Percentiles rank a stretch among this genome's conserved stretches.
Conservation (phyloP, 2,113 vertebrate species). For the Anoplopoma fimbria region DNA sequence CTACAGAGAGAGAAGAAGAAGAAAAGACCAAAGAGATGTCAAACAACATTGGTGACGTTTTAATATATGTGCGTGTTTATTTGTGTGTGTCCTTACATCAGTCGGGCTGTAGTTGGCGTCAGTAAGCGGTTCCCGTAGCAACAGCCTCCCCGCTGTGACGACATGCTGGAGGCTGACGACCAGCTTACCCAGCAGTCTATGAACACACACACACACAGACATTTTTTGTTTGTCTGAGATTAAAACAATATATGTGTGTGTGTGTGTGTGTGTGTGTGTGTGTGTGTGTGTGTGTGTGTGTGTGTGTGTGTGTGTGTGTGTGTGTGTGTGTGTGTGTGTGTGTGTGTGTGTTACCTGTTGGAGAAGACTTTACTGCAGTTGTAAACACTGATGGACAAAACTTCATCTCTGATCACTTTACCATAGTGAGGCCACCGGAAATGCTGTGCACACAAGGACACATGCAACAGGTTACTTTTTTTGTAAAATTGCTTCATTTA, state of each 20-base stretch:
- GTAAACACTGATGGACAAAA: slow-evolving; percentile 88
- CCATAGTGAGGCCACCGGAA: slow-evolving; percentile 93
- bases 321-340: slow-evolving; percentile 5
- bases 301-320: slow-evolving; percentile 22
- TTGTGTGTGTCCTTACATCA: slow-evolving; percentile 79
- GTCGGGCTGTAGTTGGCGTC: slow-evolving; percentile 87
- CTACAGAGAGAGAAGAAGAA: slow-evolving; percentile 71
- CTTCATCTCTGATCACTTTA: slow-evolving; percentile 84
- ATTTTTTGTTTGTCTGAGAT: too few species aligned
- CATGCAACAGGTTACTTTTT: background rate
- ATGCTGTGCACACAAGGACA: slow-evolving; percentile 75
- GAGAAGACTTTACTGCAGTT: slow-evolving; percentile 93
- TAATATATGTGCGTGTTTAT: background rate
- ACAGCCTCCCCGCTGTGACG: slow-evolving; percentile 84
- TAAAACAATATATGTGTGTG: slow-evolving; percentile 32
- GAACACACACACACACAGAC: slow-evolving; percentile 25
- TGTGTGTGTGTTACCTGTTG: slow-evolving; percentile 84
- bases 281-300: background rate
- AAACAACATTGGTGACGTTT: background rate
- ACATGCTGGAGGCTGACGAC: slow-evolving; percentile 92
- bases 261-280: background rate
- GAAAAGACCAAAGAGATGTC: background rate
- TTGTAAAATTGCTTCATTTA: background rate
- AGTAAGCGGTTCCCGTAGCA: slow-evolving; percentile 87
- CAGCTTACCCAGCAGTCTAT: slow-evolving; percentile 89